Evolutionary conservation across 2,888 invertebrate genomes (phyloP), one percentile per base, ranked within the genome.

Genomic region (Molanna angustata): DNA sequence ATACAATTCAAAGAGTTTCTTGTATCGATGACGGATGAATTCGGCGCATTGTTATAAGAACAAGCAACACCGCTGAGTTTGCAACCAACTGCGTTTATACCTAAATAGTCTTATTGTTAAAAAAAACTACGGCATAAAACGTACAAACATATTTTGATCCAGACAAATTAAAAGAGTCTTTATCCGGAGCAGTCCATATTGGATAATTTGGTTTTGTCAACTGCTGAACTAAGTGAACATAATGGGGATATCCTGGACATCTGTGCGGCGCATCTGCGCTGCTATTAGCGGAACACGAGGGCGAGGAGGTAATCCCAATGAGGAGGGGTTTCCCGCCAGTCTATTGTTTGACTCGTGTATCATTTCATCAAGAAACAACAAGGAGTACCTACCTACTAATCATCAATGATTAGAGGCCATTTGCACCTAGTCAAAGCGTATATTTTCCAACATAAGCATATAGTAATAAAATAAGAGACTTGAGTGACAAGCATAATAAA

Each of bases 181-280:
- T 47, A 39, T 47, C 27, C 47, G 18, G 21, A 37, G 22, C 47
- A 43, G 22, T 40, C 48, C 43, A 31, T 50, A 43, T 50, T 37
- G 21, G 37, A 50, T 42, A 43, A 54, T 51, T 51, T 37, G 51
- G 51, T 43, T 16, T 50, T 42, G 50, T 44, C 48, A 39, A 40
- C 48, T 35, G 40, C 47, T 35, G 45, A 42, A 49, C 49, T 56
- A 56, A 58, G 56, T 56, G 58, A 56, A 56, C 53, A 56, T 58
- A 58, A 58, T 58, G 48, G 58, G 56, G 53, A 54, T 56, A 56
- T 58, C 58, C 58, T 58, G 58, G 58, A 58, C 58, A 58, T 58
- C 56, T 58, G 58, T 58, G 56, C 45, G 20, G 16, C 35, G 53
- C 58, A 58, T 56, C 56, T 56, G 58, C 56, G 55, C 56, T 9